Evolutionary conservation across 2,888 invertebrate genomes (phyloP), one percentile per base, ranked within the genome.

Genomic region (Theodoxus fluviatilis): DNA sequence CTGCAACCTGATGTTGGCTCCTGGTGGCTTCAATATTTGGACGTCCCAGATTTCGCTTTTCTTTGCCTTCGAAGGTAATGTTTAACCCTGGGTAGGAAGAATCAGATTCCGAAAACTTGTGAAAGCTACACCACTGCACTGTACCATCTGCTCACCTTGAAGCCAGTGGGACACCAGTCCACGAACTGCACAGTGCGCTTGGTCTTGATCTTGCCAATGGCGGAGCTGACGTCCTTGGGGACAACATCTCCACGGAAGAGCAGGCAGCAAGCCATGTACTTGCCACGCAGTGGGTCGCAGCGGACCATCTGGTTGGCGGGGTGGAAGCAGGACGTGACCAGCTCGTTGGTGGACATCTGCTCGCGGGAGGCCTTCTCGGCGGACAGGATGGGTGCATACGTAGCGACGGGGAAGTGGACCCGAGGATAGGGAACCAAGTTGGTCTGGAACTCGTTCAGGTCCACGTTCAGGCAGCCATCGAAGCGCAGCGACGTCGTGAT

Each of bases 341-440:
- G 81, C 73, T 85, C 83, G 43, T 81, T 75, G 4, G 83, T 83
- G 1, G 80, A 80, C 73, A 85, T 77, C 71, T 95, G 94, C 88
- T 96, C 96, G 86, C 96, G 95, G 90, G 94, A 94, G 3, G 95
- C 96, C 89, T 95, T 70, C 49, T 70, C 70, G 0, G 49, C 37
- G n/a, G 70, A 70, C 47, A 70, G 47, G 28, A 70, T 67, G 47
- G 70, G 70, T n/a, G 70, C 70, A 52, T 67, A 65, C 47, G 70
- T 70, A 37, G 67, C 67, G 47, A 70, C 65, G 12, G 70, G 70
- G 70, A 70, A 70, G 61, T 70, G 70, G 67, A 70, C 67, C 47
- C 70, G 70, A 37, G 70, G 70, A 55, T 67, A 70, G 2, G 70
- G 70, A 38, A 84, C 85, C 74, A 86, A 75, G 74, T 86, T 86